Percentiles rank a stretch among this genome's conserved stretches.
phyloP scores from a whole-genome alignment of 2,888 invertebrate species.

The Laothoe populi region DNA sequence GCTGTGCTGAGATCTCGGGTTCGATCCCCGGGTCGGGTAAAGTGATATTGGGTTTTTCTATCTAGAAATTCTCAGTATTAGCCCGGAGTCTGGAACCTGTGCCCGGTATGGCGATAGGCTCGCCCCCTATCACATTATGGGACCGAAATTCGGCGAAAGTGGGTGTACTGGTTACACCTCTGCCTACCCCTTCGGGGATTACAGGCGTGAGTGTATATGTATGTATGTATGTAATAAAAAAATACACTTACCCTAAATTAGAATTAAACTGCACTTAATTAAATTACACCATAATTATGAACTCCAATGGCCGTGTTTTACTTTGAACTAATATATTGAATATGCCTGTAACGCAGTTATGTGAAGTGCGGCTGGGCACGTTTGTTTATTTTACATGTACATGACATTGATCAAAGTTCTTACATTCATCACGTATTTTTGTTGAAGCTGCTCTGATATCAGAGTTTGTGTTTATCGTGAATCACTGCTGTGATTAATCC shows the following conservation, averaged over 20 bases:
- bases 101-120: no score
- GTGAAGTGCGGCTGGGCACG: slow-evolving; percentile 41
- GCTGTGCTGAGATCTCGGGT: no score
- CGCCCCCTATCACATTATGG: no score
- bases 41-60: no score
- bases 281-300: slow-evolving; percentile 3
- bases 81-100: no score
- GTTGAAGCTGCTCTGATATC: slow-evolving; percentile 11
- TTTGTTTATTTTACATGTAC: slow-evolving; percentile 47
- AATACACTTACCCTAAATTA: slow-evolving; percentile 4
- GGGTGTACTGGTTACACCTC: no score
- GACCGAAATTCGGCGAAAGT: no score
- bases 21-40: no score
- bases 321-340: slow-evolving; percentile 33
- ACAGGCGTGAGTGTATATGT: no score
- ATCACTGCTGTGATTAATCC: neutral
- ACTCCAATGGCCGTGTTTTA: neutral
- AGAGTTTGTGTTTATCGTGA: neutral
- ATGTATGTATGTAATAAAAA: no score
- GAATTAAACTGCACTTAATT: neutral
- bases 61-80: no score
- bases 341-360: slow-evolving; percentile 35
- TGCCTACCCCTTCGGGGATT: no score
- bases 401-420: neutral
- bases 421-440: slow-evolving; percentile 15